A percentile compares a stretch with the other conserved stretches of the same genome.
Conservation (phyloP, 37 sponge, comb jelly and placozoan species). For the Haliclona indistincta region DNA sequence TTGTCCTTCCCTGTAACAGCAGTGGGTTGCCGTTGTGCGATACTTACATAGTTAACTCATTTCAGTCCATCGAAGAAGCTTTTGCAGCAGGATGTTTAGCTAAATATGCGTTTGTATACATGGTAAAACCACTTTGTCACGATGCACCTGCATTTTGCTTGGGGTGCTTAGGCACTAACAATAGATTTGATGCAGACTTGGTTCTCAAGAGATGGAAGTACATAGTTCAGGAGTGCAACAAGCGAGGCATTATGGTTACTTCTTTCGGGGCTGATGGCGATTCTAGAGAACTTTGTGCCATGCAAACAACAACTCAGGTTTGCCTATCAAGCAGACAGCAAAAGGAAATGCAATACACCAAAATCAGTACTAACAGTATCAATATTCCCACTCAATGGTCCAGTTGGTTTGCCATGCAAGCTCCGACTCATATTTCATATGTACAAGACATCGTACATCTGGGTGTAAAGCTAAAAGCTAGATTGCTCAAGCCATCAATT, state of each 20-base stretch:
- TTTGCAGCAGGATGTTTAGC: slow-evolving; percentile 7
- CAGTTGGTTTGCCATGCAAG: slow-evolving; percentile 2
- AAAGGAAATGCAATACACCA: no score
- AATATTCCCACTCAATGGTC: slow-evolving; percentile 17
- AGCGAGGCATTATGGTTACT: slow-evolving; percentile 11
- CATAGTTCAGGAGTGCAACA: slow-evolving; percentile 14
- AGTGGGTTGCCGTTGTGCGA: slow-evolving; percentile 14
- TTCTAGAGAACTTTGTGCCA: slow-evolving; percentile 15
- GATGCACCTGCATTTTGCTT: slow-evolving; percentile 24
- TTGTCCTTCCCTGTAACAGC: slow-evolving; percentile 18
- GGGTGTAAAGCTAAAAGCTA: slow-evolving; percentile 35
- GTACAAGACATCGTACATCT: slow-evolving; percentile 36
- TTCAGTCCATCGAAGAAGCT: slow-evolving; percentile 3
- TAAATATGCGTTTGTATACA: slow-evolving; percentile 35
- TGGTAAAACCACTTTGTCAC: slow-evolving; percentile 27
- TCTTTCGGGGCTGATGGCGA: slow-evolving; percentile 43
- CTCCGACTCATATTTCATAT: slow-evolving; percentile 17
- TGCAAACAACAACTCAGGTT: slow-evolving; percentile 13
- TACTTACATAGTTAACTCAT: slow-evolving; percentile 15
- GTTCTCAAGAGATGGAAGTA: slow-evolving; percentile 25
- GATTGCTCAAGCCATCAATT: slow-evolving; percentile 26
- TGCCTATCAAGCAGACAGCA: no score
- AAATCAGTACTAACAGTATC: not conserved
- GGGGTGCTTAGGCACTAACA: slow-evolving; percentile 29
- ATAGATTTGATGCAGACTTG: slow-evolving; percentile 24